Conservation (phyloP, 2,888 invertebrate genomes). For the Agapostemon virescens region DNA sequence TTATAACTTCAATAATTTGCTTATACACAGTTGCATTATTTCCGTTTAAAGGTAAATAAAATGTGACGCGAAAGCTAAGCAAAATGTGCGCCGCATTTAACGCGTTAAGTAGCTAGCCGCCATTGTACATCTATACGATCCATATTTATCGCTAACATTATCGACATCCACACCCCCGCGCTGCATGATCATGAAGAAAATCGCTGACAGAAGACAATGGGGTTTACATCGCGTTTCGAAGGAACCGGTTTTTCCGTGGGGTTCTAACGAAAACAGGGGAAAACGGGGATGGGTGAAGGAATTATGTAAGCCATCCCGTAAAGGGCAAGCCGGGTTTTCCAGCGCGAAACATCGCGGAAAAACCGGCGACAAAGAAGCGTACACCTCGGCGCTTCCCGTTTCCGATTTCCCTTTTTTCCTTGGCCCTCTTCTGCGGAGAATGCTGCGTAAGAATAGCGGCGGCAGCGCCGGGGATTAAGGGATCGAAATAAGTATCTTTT, state of each 20-base stretch:
- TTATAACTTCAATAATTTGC: too few relatives aligned
- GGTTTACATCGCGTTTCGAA: slow-evolving; percentile 20
- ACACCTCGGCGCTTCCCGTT: slow-evolving; percentile 59
- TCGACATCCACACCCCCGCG: neutral
- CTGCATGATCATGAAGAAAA: neutral
- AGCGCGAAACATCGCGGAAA: slow-evolving; percentile 31
- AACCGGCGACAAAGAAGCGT: slow-evolving; percentile 49
- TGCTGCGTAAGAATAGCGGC: slow-evolving; percentile 48
- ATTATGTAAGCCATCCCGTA: slow-evolving; percentile 53
- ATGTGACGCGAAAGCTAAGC: too few relatives aligned
- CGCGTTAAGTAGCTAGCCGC: too few relatives aligned
- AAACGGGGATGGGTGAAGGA: slow-evolving; percentile 23
- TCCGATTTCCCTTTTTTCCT: slow-evolving; percentile 42
- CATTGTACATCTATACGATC: too few relatives aligned
- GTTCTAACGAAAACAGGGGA: slow-evolving; percentile 41
- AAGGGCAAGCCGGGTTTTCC: slow-evolving; percentile 34
- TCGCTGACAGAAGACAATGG: neutral
- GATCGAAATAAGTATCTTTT: slow-evolving; percentile 53
- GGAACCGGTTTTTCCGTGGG: slow-evolving; percentile 1
- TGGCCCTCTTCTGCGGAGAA: slow-evolving; percentile 37
- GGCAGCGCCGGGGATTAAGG: slow-evolving; percentile 51
- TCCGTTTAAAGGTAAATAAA: too few relatives aligned
- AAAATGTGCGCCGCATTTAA: too few relatives aligned
- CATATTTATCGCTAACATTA: too few relatives aligned
- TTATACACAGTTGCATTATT: too few relatives aligned